phyloP scores from a whole-genome alignment of 2,113 vertebrate genomes.

The Spermophilus dauricus region DNA sequence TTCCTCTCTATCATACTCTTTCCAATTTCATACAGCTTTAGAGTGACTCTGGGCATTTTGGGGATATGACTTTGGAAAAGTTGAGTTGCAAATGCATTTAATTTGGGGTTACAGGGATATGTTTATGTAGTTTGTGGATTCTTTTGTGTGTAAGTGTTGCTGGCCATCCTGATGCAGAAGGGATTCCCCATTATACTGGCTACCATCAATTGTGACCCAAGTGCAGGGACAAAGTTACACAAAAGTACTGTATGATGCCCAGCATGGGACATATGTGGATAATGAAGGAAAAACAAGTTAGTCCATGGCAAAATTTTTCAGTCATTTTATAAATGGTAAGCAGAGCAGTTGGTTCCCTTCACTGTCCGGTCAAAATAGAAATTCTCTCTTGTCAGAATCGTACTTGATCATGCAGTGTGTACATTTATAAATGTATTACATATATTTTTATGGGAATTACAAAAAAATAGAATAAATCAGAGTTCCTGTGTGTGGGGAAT shows the following conservation, averaged over 20 bases:
- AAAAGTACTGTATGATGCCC: background rate
- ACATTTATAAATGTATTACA: background rate
- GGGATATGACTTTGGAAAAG: background rate
- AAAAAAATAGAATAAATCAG: slow-evolving; percentile 1
- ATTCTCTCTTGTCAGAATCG: slow-evolving; percentile 49
- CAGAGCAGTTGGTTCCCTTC: background rate
- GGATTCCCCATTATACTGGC: background rate
- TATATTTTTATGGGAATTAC: background rate
- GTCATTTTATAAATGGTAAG: slow-evolving; percentile 25
- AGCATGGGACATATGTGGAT: background rate
- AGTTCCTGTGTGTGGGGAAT: background rate
- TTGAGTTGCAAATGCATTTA: background rate
- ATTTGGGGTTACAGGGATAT: background rate
- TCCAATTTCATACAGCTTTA: background rate
- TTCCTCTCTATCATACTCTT: background rate
- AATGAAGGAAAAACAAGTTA: slow-evolving; percentile 15
- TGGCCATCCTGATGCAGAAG: background rate
- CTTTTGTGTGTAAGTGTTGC: background rate
- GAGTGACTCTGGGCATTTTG: background rate
- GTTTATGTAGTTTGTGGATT: background rate
- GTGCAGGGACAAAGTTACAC: background rate
- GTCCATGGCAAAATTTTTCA: background rate
- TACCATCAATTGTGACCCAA: background rate
- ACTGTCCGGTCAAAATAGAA: slow-evolving; percentile 47
- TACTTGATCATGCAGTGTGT: background rate